phyloP scores from a whole-genome alignment of 1,140 invertebrate genomes.

The Ceratoteleas bidentatus region DNA sequence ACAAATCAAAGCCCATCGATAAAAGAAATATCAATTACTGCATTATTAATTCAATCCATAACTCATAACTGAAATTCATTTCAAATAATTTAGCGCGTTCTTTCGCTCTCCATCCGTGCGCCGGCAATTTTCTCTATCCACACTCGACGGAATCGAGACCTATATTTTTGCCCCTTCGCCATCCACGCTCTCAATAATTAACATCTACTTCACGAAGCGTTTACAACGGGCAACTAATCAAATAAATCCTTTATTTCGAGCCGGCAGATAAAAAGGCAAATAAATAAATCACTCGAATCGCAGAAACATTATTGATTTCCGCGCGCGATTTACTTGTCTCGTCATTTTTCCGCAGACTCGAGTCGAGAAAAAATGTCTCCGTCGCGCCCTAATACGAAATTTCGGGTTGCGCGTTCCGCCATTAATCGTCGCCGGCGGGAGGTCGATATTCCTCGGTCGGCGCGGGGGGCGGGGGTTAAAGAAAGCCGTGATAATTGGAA shows the following conservation, averaged over 20 bases:
- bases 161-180: background rate
- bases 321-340: slow-evolving; percentile 16
- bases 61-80: slow-evolving; percentile 1
- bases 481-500: slow-evolving; percentile 72
- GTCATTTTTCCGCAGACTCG: slow-evolving; percentile 31
- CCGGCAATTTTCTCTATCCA: background rate
- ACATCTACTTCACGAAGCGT: slow-evolving; percentile 4
- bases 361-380: slow-evolving; percentile 11
- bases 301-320: slow-evolving; percentile 29
- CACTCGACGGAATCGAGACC: background rate
- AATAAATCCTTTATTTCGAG: slow-evolving; percentile 6
- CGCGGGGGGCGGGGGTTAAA: slow-evolving; percentile 36
- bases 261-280: slow-evolving; percentile 1
- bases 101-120: background rate
- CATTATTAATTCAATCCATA: background rate
- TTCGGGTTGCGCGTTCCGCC: slow-evolving; percentile 47
- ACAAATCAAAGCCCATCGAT: background rate
- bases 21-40: background rate
- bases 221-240: slow-evolving; percentile 1
- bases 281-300: slow-evolving; percentile 15
- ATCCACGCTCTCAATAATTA: slow-evolving; percentile 5
- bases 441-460: slow-evolving; percentile 67
- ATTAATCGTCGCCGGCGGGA: slow-evolving; percentile 68
- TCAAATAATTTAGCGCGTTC: slow-evolving; percentile 5
- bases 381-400: slow-evolving; percentile 26